Evolutionary conservation across 2,113 vertebrate species (phyloP), one percentile per base, ranked within the genome.

Genomic region (Shinisaurus crocodilurus): DNA sequence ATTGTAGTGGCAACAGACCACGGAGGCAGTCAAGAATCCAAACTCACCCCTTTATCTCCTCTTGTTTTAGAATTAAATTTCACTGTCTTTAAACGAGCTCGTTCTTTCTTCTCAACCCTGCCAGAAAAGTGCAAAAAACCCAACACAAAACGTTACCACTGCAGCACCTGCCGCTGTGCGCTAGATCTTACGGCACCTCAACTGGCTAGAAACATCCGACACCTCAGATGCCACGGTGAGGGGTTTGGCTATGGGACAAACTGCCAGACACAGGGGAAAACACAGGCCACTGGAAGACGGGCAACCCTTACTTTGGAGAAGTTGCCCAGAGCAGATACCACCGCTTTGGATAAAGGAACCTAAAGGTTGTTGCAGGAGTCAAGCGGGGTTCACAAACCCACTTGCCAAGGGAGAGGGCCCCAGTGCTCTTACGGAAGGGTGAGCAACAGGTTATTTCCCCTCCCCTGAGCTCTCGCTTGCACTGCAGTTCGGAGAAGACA

Each of bases 51-150:
- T 98, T 99, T 97, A 90, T 99, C 99, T 93, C 97, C 97, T 97
- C 98, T 98, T 80, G 98, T 97, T 97, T 99, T 99, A 83, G 99
- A 97, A 96, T 99, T 99, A 94, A 99, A 99, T 96, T 99, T 99
- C 93, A 99, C 99, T 0, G 99, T 99, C 98, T 99, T 99, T 97
- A 99, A 98, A 16, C 99, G 97, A 1, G 99, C 99, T 93, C 99
- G 91, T 95, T 99, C 99, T 95, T 99, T 99, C 96, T 99, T 99
- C 96, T 99, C 99, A 89, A 99, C 99, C 92, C 99, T 99, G 95
- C 60, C 69, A 90, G 54, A 75, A 93, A 93, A 95, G 80, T 18
- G 92, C 1, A 93, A 63, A 90, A 5, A 5, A 25, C 16, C 20
- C 60, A 63, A 63, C 60, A 23, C 60, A 57, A 74, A 67, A 34